Conservation (phyloP, 2,113 vertebrate genomes). For the Lamprotornis superbus region DNA sequence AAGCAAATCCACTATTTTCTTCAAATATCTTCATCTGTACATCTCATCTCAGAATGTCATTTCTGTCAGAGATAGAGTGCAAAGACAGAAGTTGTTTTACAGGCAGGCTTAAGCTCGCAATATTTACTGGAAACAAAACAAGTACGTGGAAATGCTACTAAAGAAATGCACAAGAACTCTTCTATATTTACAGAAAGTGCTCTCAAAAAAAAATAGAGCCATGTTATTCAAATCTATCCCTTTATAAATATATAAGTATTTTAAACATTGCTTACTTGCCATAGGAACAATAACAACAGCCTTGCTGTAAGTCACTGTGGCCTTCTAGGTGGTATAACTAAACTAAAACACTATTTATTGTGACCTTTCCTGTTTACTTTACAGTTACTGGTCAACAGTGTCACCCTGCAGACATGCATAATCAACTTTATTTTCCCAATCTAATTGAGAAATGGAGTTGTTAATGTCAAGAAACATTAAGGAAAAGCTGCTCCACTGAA, state of each 20-base stretch:
- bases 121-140: not conserved
- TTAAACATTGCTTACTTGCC: not conserved
- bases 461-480: conserved; percentile 69
- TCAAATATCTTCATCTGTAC: not conserved
- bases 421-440: conserved; percentile 69
- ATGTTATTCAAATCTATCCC: not conserved
- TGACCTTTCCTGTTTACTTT: conserved; percentile 68
- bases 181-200: not conserved
- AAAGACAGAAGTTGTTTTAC: not conserved
- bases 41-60: not conserved
- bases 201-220: not conserved
- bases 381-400: conserved; percentile 60
- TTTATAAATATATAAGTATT: not conserved
- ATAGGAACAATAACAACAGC: not conserved
- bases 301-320: not conserved
- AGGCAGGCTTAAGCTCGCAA: not conserved
- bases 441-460: conserved; percentile 71
- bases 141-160: not conserved
- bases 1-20: conserved; percentile 29
- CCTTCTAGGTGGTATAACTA: conserved; percentile 49
- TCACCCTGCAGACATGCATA: conserved; percentile 59
- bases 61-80: not conserved
- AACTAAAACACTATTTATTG: conserved; percentile 50
- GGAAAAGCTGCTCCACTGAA: conserved; percentile 34
- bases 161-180: not conserved